These are phyloP conservation scores for Enteromius anoplus DNA, from an alignment of 2,797 vertebrate genomes.

Conservation along the genomic window DNA sequence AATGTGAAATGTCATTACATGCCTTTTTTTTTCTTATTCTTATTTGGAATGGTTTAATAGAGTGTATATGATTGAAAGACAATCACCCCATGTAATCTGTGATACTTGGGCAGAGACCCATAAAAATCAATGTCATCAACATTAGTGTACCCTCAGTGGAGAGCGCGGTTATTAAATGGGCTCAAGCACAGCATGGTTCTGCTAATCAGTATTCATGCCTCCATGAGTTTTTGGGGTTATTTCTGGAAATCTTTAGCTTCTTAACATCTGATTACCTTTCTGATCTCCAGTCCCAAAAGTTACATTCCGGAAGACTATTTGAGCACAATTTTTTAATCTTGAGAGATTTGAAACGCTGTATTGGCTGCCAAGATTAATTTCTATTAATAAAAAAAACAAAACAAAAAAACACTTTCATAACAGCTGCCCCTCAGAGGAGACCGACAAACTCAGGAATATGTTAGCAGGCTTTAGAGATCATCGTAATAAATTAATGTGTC, in stretches of 20 bases:
- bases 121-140: constrained; percentile 35
- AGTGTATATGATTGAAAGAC: constrained; percentile 23
- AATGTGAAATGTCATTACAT: background rate
- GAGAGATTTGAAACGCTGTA: background rate
- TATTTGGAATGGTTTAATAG: constrained; percentile 18
- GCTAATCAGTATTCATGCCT: constrained; percentile 9
- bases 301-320: background rate
- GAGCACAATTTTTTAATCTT: background rate
- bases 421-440: background rate
- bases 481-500: background rate
- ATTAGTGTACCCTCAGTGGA: constrained; percentile 8
- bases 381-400: background rate
- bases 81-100: background rate
- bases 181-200: constrained; percentile 19
- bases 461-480: constrained; percentile 1
- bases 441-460: background rate
- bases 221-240: background rate
- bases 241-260: constrained; percentile 7
- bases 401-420: background rate
- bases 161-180: background rate
- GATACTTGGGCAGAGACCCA: constrained; percentile 23
- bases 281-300: background rate
- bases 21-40: constrained; percentile 1
- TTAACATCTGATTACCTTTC: constrained; percentile 33
- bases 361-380: background rate